A percentile compares a stretch with the other conserved stretches of the same genome.
Evolutionary conservation across 64 coral and sea anemone species (phyloP).

Genomic region (Anthopleura sola): DNA sequence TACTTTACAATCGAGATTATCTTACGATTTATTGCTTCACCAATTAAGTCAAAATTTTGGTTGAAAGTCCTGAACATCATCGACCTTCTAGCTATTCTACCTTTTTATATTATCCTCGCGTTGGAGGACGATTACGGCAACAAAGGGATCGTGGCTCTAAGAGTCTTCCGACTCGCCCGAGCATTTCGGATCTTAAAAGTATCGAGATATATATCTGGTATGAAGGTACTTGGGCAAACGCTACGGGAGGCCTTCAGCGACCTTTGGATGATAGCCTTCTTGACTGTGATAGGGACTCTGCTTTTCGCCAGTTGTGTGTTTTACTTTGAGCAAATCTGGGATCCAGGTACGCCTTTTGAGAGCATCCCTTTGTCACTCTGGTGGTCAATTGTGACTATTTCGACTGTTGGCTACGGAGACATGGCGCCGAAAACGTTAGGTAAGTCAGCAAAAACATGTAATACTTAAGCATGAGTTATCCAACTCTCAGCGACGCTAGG

Average conservation of each 20-base stretch:
- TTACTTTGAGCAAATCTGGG: constrained; percentile 45
- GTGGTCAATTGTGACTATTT: constrained; percentile 55
- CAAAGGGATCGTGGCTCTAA: neutral
- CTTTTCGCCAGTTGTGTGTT: constrained; percentile 46
- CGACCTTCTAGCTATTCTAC: constrained; percentile 40
- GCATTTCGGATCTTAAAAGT: constrained; percentile 43
- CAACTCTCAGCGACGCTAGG: neutral
- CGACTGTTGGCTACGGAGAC: constrained; percentile 53
- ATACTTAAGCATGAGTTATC: neutral
- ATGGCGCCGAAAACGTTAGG: constrained; percentile 41
- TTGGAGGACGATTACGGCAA: neutral
- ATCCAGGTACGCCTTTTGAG: constrained; percentile 24
- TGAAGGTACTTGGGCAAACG: constrained; percentile 50
- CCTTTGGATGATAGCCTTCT: constrained; percentile 54
- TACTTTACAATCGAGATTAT: constrained; percentile 51
- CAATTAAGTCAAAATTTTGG: constrained; percentile 39
- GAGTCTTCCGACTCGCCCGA: constrained; percentile 34
- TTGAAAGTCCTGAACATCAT: constrained; percentile 39
- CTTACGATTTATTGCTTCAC: constrained; percentile 36
- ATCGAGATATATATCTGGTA: constrained; percentile 40
- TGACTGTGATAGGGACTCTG: constrained; percentile 40
- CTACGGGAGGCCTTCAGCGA: constrained; percentile 28
- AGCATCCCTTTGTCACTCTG: constrained; percentile 40
- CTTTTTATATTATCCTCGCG: constrained; percentile 30
- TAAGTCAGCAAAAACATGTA: constrained; percentile 1